Conservation (phyloP, 2,888 invertebrate genomes). For the Tetheella fluctuosa region DNA sequence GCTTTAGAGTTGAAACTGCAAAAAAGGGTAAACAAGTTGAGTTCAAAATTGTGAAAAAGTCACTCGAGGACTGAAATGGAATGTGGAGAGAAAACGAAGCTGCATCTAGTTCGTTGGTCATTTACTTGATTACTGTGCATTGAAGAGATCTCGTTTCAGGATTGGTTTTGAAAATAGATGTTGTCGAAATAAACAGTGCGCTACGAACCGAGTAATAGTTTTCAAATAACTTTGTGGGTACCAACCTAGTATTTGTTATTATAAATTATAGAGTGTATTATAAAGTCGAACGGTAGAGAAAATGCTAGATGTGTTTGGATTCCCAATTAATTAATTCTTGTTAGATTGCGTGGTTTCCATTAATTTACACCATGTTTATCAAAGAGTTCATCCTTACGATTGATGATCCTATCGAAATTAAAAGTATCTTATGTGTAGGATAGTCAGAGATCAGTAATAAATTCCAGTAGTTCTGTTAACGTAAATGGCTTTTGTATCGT, state of each 20-base stretch:
- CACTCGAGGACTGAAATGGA: neutral
- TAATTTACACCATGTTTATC: too few relatives aligned
- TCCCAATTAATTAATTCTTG: too few relatives aligned
- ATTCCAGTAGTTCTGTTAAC: too few relatives aligned
- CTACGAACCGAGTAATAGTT: neutral
- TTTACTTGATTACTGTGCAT: constrained; percentile 10
- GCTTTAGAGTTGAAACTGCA: neutral
- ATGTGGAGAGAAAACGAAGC: constrained; percentile 9
- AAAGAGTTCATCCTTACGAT: too few relatives aligned
- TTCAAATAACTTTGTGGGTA: neutral
- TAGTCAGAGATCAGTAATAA: too few relatives aligned
- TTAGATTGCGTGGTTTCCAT: too few relatives aligned
- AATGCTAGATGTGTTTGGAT: too few relatives aligned
- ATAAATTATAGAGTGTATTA: neutral
- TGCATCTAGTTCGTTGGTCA: constrained; percentile 7
- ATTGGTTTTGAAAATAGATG: neutral
- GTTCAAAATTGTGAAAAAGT: neutral
- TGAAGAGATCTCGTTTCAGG: neutral
- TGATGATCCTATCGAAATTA: too few relatives aligned
- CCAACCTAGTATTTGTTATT: neutral
- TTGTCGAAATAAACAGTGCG: neutral
- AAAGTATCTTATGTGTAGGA: too few relatives aligned
- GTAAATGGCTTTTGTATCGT: too few relatives aligned
- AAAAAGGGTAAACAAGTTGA: too few relatives aligned
- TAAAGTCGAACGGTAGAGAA: too few relatives aligned